phyloP scores from a whole-genome alignment of 2,113 vertebrate species.

The Argyrosomus japonicus region DNA sequence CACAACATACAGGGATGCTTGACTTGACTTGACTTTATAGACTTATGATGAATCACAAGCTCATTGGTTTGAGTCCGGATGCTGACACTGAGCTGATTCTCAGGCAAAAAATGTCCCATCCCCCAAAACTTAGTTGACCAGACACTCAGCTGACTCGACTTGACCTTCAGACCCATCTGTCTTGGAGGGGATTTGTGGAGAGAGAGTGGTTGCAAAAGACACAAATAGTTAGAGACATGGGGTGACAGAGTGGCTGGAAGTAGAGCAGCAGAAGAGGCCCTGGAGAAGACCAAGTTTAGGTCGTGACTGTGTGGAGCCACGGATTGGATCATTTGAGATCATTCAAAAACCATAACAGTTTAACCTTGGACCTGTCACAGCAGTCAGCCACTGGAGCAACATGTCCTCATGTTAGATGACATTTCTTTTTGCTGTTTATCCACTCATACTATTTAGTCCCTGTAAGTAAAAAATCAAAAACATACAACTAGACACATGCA shows the following conservation, averaged over 20 bases:
- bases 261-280: neutral
- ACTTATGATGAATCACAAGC: neutral
- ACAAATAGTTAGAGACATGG: neutral
- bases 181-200: neutral
- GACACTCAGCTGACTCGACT: neutral
- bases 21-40: neutral
- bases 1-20: no score
- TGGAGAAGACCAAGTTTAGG: neutral
- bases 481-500: neutral
- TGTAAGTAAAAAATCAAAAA: neutral
- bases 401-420: neutral
- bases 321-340: neutral
- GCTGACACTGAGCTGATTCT: neutral
- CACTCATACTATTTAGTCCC: neutral
- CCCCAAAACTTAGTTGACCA: neutral
- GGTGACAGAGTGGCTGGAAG: neutral
- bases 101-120: neutral
- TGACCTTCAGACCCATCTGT: neutral
- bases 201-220: neutral
- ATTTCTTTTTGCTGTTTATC: neutral
- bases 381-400: neutral
- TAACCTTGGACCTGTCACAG: neutral
- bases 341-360: neutral
- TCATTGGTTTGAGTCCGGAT: neutral
- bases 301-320: neutral